phyloP scores from a whole-genome alignment of 2,797 vertebrate genomes.

The Pempheris klunzingeri region DNA sequence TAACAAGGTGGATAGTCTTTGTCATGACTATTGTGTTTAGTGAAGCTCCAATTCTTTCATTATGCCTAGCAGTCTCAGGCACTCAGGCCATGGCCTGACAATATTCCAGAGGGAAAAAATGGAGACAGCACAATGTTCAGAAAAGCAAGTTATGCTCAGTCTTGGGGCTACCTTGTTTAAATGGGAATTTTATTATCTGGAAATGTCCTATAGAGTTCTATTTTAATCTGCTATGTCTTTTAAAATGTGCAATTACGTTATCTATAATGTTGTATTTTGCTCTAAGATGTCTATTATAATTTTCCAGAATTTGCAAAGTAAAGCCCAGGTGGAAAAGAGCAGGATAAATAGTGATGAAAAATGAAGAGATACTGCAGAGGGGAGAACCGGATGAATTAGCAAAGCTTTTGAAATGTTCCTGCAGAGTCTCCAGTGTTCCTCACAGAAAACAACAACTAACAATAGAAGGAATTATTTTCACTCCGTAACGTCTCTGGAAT shows the following conservation, averaged over 20 bases:
- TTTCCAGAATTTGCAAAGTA: background rate
- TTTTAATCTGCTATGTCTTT: background rate
- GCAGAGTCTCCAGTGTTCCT: constrained; percentile 18
- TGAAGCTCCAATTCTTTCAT: constrained; percentile 22
- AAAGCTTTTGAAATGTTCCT: constrained; percentile 23
- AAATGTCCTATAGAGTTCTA: background rate
- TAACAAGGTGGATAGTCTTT: constrained; percentile 10
- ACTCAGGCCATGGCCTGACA: constrained; percentile 7
- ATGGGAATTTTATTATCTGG: background rate
- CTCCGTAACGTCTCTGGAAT: constrained; percentile 14
- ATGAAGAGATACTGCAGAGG: constrained; percentile 2
- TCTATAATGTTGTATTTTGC: background rate
- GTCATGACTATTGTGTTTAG: constrained; percentile 7
- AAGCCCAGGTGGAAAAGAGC: constrained; percentile 13
- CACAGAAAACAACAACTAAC: constrained; percentile 6
- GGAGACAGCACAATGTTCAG: too few relatives aligned
- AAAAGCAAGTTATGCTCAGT: background rate
- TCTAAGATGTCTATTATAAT: background rate
- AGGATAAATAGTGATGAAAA: constrained; percentile 14
- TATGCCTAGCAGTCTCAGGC: constrained; percentile 38
- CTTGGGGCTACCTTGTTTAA: background rate
- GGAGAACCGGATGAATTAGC: constrained; percentile 9
- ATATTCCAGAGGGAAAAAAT: background rate
- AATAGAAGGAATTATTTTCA: constrained; percentile 16
- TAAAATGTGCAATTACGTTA: background rate